Percentiles rank a stretch among this genome's conserved stretches.
Evolutionary conservation across 2,113 vertebrate species (phyloP).

Genomic region (Platysteira castanea): DNA sequence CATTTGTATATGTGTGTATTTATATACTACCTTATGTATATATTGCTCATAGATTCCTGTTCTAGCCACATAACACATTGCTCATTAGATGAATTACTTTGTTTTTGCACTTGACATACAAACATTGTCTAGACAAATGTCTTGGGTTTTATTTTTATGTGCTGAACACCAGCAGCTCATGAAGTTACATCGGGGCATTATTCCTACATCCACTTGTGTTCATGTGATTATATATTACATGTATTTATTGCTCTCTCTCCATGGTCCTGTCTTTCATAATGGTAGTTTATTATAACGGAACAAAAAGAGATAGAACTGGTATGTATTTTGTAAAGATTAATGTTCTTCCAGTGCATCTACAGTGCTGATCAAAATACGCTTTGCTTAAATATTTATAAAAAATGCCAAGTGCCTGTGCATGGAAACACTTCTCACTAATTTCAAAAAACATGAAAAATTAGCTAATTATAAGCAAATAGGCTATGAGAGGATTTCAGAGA

Average conservation of each 20-base stretch:
- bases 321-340: not conserved
- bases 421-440: not conserved
- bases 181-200: not conserved
- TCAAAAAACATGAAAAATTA: not conserved
- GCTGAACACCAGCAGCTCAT: not conserved
- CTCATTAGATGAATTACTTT: not conserved
- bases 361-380: not conserved
- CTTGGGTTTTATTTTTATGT: not conserved
- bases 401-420: not conserved
- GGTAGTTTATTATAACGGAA: not conserved
- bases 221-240: not conserved
- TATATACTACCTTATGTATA: not conserved
- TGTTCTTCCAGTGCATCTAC: not conserved
- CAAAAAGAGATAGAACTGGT: not conserved
- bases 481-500: not conserved
- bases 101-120: not conserved
- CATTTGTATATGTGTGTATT: fast-evolving
- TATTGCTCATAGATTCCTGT: not conserved
- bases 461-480: not conserved
- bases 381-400: not conserved
- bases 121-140: not conserved
- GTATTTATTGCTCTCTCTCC: not conserved
- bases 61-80: not conserved
- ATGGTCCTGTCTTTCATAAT: not conserved
- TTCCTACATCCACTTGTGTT: not conserved